These are phyloP conservation scores for Cyphomyrmex costatus DNA, from an alignment of 1,140 invertebrate species.

Conservation along the genomic window DNA sequence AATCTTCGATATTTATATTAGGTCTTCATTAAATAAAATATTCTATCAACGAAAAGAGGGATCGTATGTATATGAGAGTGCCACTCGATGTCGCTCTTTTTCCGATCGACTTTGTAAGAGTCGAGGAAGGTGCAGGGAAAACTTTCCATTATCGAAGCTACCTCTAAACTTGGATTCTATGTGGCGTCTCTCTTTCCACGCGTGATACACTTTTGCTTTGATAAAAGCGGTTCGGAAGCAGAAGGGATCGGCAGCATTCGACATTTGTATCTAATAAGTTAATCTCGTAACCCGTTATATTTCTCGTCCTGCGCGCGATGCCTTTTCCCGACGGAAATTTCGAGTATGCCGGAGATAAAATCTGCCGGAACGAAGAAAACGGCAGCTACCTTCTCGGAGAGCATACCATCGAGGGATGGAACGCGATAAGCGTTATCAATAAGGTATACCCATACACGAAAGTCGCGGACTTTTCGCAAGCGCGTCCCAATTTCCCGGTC, in stretches of 20 bases:
- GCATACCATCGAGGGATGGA: conserved; percentile 11
- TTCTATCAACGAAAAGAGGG: conserved; percentile 44
- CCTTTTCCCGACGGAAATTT: conserved; percentile 42
- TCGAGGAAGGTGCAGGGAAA: conserved; percentile 32
- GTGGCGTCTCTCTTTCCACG: neutral
- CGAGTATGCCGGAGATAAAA: conserved; percentile 61
- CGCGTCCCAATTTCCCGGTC: conserved; percentile 73
- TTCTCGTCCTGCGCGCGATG: conserved; percentile 44
- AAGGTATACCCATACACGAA: conserved; percentile 65
- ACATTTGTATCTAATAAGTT: conserved; percentile 49
- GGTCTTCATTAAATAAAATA: conserved; percentile 80
- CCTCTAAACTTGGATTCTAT: conserved; percentile 54
- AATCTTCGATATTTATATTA: conserved; percentile 85
- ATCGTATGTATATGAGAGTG: neutral
- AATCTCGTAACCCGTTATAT: conserved; percentile 35
- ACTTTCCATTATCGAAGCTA: conserved; percentile 65
- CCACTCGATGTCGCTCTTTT: conserved; percentile 16
- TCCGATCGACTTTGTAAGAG: neutral
- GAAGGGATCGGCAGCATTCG: neutral
- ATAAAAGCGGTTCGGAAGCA: neutral
- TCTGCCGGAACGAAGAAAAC: conserved; percentile 57
- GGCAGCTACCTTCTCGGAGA: conserved; percentile 36
- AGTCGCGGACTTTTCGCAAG: conserved; percentile 58
- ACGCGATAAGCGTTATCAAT: conserved; percentile 76
- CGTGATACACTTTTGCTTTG: neutral